phyloP scores from a whole-genome alignment of 2,888 invertebrate species.

The Papilio protenor region DNA sequence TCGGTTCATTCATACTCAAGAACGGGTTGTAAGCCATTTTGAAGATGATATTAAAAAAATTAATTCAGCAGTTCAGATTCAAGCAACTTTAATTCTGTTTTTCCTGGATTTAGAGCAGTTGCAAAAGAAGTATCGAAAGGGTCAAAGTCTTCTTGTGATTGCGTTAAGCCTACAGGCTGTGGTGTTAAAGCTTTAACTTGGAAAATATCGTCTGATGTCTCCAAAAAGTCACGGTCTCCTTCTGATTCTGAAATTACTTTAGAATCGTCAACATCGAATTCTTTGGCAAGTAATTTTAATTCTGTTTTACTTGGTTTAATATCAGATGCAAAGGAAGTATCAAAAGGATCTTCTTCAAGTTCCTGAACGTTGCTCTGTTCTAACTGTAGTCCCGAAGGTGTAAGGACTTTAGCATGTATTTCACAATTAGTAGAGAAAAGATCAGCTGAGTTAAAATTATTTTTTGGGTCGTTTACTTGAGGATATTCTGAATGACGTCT shows the following conservation, averaged over 20 bases:
- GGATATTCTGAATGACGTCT: constrained; percentile 83
- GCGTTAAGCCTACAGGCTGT: constrained; percentile 71
- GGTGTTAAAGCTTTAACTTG: constrained; percentile 90
- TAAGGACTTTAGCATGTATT: constrained; percentile 86
- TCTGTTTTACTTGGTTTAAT: constrained; percentile 91
- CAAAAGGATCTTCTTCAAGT: constrained; percentile 90
- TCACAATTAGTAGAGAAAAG: constrained; percentile 68
- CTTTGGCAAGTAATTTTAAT: constrained; percentile 90
- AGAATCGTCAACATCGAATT: constrained; percentile 85
- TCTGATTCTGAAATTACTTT: constrained; percentile 59
- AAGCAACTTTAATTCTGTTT: constrained; percentile 89
- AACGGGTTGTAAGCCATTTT: constrained; percentile 92
- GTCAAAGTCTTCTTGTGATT: constrained; percentile 83
- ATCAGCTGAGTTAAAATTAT: constrained; percentile 66
- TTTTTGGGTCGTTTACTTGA: constrained; percentile 57
- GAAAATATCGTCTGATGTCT: constrained; percentile 83
- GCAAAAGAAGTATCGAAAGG: constrained; percentile 95
- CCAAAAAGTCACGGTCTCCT: constrained; percentile 76
- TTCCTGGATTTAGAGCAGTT: constrained; percentile 88
- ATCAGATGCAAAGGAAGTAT: constrained; percentile 92
- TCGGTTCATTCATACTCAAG: constrained; percentile 88
- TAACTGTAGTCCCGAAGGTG: constrained; percentile 69
- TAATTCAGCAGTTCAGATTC: constrained; percentile 88
- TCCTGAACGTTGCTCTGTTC: constrained; percentile 73
- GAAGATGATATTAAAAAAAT: constrained; percentile 32